Conservation (phyloP, 2,888 invertebrate species). For the Agrochola macilenta region DNA sequence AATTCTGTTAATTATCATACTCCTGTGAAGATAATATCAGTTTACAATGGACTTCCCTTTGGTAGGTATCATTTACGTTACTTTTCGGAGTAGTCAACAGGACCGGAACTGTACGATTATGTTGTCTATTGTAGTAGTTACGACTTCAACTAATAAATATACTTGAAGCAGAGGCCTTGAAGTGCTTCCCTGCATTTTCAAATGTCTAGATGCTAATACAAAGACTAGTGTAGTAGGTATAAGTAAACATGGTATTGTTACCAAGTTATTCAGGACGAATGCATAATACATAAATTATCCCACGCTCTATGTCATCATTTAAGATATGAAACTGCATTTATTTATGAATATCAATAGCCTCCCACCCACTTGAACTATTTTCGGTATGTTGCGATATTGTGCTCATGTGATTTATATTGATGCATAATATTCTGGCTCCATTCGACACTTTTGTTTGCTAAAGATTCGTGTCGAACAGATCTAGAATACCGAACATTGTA, state of each 20-base stretch:
- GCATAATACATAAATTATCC: constrained; percentile 16
- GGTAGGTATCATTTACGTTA: not conserved
- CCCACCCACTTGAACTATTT: constrained; percentile 46
- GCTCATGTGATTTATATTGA: constrained; percentile 17
- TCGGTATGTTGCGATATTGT: constrained; percentile 29
- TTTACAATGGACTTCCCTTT: not conserved
- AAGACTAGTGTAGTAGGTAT: not conserved
- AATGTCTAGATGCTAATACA: not conserved
- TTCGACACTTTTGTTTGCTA: constrained; percentile 24
- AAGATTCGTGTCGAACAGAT: constrained; percentile 36
- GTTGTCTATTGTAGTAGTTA: constrained; percentile 12
- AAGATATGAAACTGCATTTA: constrained; percentile 25
- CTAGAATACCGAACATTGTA: constrained; percentile 29
- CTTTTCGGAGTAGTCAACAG: not conserved
- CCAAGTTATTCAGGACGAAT: constrained; percentile 26
- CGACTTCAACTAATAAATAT: not conserved
- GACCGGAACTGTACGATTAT: constrained; percentile 2
- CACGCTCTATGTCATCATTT: constrained; percentile 23
- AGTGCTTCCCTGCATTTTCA: not conserved
- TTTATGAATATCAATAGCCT: constrained; percentile 40
- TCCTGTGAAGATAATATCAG: not conserved
- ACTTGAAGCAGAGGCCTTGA: constrained; percentile 19
- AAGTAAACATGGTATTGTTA: constrained; percentile 14
- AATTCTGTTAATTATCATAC: not conserved
- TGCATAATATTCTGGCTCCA: constrained; percentile 5